Evolutionary conservation across 2,888 invertebrate species (phyloP).

Genomic region (Tortricodes alternella): DNA sequence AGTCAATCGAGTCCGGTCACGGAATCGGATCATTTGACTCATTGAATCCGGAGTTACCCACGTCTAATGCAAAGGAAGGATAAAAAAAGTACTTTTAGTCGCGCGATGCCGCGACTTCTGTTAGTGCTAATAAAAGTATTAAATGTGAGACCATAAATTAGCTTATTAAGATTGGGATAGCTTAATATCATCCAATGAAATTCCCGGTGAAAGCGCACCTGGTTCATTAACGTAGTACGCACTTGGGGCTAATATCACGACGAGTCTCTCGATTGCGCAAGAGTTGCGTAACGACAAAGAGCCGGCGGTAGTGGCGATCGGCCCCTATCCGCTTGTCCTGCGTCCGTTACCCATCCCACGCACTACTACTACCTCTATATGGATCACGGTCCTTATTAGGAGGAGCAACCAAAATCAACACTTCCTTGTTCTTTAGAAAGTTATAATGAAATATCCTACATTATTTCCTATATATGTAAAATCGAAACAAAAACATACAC

Average conservation of each 20-base stretch:
- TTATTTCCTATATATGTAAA: neutral
- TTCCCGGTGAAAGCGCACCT: slow-evolving; percentile 61
- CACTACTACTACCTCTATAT: slow-evolving; percentile 14
- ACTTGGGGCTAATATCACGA: slow-evolving; percentile 55
- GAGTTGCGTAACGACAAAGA: slow-evolving; percentile 33
- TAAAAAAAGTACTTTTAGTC: too few relatives aligned
- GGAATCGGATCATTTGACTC: too few relatives aligned
- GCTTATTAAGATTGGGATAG: neutral
- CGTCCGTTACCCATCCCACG: slow-evolving; percentile 34
- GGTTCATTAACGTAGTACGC: slow-evolving; percentile 65
- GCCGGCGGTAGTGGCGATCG: neutral
- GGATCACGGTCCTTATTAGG: slow-evolving; percentile 10
- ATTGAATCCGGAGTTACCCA: too few relatives aligned
- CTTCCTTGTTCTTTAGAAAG: neutral
- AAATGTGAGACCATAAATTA: too few relatives aligned
- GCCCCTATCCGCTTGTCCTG: slow-evolving; percentile 18
- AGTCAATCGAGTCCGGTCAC: too few relatives aligned
- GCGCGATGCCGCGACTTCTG: too few relatives aligned
- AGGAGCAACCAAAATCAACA: neutral
- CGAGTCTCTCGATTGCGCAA: slow-evolving; percentile 50
- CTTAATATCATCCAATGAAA: slow-evolving; percentile 46
- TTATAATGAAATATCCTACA: neutral
- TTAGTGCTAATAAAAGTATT: too few relatives aligned
- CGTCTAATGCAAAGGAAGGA: too few relatives aligned
- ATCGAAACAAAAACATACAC: neutral